Evolutionary conservation across 2,888 invertebrate species (phyloP), one percentile per base, ranked within the genome.

Genomic region (Margaritifera margaritifera): DNA sequence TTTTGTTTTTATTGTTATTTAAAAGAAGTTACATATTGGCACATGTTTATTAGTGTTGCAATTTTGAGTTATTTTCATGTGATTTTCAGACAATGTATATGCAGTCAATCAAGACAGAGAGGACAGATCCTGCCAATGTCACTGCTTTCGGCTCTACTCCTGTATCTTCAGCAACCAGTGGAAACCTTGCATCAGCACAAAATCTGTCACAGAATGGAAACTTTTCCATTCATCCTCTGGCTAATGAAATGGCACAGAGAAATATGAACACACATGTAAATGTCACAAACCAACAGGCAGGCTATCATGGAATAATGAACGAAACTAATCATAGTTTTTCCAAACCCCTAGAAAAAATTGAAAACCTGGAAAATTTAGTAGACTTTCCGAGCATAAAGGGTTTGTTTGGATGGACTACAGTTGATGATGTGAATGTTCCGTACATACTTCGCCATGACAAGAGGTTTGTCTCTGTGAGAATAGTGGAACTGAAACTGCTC

Each of bases 391-490:
- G 91, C 81, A 83, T 87, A 25, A 89, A 90, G 68, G 92, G 92
- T 24, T 84, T 95, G 85, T 98, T 97, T 89, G 96, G 96, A 65
- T 98, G 97, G 97, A 94, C 94, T 72, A 94, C 94, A 82, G 93
- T 97, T 63, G 96, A 95, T 74, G 95, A 86, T 31, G 86, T 90
- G 6, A 87, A 88, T 75, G 82, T 98, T 87, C 98, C 98, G 1
- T 97, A 95, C 89, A 95, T 98, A 78, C 94, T 94, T 86, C 92
- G 98, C 20, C 83, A 93, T 64, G 92, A 93, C 24, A 95, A 95
- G 88, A 94, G 94, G 88, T 97, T 95, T 89, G 95, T 96, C 87
- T 95, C 97, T n/a, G 97, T 98, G 64, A 93, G 96, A 67, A 96
- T 98, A 93, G 95, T 97, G 31, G 98, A 98, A 90, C 93, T 94